A percentile compares a stretch with the other conserved stretches of the same genome.
Conservation (phyloP, 53 echinoderm and acorn worm genomes). For the Apostichopus leukothele region DNA sequence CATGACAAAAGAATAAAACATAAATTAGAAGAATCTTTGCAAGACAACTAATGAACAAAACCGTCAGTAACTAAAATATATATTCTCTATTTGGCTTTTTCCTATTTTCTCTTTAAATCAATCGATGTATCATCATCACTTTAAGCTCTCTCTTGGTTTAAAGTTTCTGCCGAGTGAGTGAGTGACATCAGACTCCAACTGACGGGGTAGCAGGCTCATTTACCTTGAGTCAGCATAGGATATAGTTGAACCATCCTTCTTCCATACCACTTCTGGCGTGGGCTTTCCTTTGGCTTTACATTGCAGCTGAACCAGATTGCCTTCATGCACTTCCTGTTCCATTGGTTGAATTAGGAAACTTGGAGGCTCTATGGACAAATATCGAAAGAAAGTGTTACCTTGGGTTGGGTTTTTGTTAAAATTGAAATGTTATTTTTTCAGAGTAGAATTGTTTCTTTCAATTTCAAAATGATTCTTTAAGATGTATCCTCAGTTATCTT, state of each 20-base stretch:
- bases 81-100: no score
- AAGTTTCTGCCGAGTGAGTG: no score
- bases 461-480: no score
- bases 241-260: conserved; percentile 80
- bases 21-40: background rate
- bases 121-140: no score
- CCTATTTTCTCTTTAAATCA: no score
- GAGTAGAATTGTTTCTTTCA: no score
- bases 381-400: background rate
- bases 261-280: conserved; percentile 72
- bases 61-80: no score
- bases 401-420: background rate
- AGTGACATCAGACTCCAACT: no score
- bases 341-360: conserved; percentile 54
- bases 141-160: no score
- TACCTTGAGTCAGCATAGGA: conserved; percentile 58
- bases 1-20: background rate
- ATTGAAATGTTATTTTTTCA: background rate
- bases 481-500: no score
- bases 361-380: conserved; percentile 66
- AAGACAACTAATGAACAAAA: no score
- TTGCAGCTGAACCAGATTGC: conserved; percentile 30
- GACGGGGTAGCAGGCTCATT: background rate
- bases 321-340: conserved; percentile 50
- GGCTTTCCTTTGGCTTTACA: conserved; percentile 78